Conservation (phyloP, 1,140 invertebrate genomes). For the Rhyacophila brunnea region DNA sequence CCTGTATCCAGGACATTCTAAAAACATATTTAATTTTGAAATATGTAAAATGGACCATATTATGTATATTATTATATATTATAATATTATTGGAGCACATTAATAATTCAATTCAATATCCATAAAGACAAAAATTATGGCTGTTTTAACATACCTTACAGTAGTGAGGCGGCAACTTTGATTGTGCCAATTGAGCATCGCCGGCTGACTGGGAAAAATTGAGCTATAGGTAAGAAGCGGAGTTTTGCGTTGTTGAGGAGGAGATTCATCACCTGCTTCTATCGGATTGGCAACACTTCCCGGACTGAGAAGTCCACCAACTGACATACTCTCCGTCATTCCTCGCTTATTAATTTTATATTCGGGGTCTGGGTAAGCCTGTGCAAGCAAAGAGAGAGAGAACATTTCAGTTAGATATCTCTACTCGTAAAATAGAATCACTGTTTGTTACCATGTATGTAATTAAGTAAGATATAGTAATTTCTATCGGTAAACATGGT, state of each 20-base stretch:
- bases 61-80: no score
- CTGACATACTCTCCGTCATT: constrained; percentile 65
- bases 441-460: no score
- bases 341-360: constrained; percentile 85
- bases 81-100: no score
- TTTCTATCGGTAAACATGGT: not conserved
- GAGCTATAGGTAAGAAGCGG: constrained; percentile 73
- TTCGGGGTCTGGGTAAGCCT: constrained; percentile 80
- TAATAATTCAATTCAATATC: no score
- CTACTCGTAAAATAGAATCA: no score
- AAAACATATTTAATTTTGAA: no score
- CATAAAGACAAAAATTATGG: no score
- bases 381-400: constrained; percentile 3
- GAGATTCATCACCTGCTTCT: not conserved
- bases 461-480: no score
- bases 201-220: constrained; percentile 81
- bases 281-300: not conserved
- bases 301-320: constrained; percentile 28
- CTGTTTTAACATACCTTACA: constrained; percentile 50
- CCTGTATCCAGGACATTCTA: constrained; percentile 79
- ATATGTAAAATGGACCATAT: not conserved
- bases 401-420: no score
- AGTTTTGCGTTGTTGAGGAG: constrained; percentile 52
- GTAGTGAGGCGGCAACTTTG: constrained; percentile 69
- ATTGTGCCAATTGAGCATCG: constrained; percentile 94